A percentile compares a stretch with the other conserved stretches of the same genome.
phyloP scores from a whole-genome alignment of 2,113 vertebrate species.

The Gymnorhina tibicen region DNA sequence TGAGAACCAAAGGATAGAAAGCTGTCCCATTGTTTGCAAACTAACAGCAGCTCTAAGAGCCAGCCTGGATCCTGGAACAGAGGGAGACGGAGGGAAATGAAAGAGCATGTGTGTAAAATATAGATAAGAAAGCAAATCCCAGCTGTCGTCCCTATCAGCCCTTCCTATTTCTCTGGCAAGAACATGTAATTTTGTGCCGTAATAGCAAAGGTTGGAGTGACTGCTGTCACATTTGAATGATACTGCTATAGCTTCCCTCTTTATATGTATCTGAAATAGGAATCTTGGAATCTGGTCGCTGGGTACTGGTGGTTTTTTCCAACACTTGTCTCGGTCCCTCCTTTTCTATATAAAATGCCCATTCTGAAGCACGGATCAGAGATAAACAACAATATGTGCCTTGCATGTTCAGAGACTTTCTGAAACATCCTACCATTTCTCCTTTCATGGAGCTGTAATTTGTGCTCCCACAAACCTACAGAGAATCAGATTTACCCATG shows the following conservation, averaged over 20 bases:
- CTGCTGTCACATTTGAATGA: conserved; percentile 64
- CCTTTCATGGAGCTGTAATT: background rate
- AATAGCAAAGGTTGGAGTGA: conserved; percentile 68
- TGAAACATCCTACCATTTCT: background rate
- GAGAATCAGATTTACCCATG: background rate
- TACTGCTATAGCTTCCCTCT: conserved; percentile 34
- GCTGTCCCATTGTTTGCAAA: conserved; percentile 5
- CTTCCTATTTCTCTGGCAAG: conserved; percentile 58
- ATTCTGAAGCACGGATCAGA: background rate
- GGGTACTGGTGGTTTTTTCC: background rate
- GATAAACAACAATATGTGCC: background rate
- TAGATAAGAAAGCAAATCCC: conserved; percentile 72
- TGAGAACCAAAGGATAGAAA: background rate
- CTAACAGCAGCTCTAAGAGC: background rate
- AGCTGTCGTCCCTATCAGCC: conserved; percentile 65
- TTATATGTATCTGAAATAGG: conserved; percentile 52
- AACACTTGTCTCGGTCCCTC: background rate
- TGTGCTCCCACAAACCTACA: background rate
- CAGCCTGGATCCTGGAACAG: background rate
- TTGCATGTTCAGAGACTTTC: background rate
- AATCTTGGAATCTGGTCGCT: conserved; percentile 40
- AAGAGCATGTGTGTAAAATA: conserved; percentile 59
- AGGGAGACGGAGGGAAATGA: conserved; percentile 16
- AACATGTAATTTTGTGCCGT: conserved; percentile 63
- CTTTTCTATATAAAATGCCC: background rate